Evolutionary conservation across 2,113 vertebrate genomes (phyloP), one percentile per base, ranked within the genome.

Genomic region (Cisticola juncidis): DNA sequence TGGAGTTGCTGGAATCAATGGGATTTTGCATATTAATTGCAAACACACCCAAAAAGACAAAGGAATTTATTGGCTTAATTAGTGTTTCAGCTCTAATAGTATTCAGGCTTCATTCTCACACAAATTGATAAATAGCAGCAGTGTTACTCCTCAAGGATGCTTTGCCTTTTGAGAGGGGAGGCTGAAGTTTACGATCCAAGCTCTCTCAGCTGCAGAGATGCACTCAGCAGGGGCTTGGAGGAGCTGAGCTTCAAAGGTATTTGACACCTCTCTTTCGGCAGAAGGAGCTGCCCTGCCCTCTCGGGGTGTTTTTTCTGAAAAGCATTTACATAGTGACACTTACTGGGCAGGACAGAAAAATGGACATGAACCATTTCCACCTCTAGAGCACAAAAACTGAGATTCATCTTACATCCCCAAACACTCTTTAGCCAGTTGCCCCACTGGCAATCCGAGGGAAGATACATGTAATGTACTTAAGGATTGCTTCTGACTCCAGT

Each of bases 21-120:
- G 53, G 80, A 81, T 86, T 97, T 97, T 97, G 92, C 96, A 97
- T 98, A 97, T 97, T 98, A 96, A 97, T 97, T 94, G 79, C 72
- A 85, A 95, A 92, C 68, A 78, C 78, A 61, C 94, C 70, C 78
- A 71, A 97, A 92, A 92, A 81, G 48, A 65, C 93, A 86, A 65
- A 91, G 77, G 93, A 96, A 92, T 88, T 88, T 92, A 94, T 91
- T 97, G 95, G 87, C 62, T 97, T 96, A 95, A 97, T 94, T 92
- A 95, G 25, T 20, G 79, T 71, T 97, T 92, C 91, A 73, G 81
- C 72, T 83, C 48, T 94, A 95, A 74, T 86, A 95, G 81, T 18
- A 18, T 88, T 91, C 84, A 80, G 73, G 77, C 57, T 95, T 91
- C 92, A 64, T 89, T 87, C 76, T 90, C 81, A 66, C 62, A 68